Conservation (phyloP, 1,140 invertebrate genomes). For the Lordiphosa mommai region DNA sequence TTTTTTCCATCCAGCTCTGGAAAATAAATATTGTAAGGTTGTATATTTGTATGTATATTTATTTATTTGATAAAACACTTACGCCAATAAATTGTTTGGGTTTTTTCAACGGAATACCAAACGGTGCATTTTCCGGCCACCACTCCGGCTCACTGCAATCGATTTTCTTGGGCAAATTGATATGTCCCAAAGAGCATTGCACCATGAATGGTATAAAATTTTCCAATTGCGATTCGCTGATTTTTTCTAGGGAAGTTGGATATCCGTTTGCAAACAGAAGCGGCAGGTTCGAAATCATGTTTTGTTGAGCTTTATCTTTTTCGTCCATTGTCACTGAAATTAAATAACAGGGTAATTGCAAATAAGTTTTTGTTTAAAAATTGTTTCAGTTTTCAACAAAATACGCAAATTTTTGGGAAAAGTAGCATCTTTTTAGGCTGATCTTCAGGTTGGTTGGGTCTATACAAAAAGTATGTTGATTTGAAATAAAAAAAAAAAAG, state of each 20-base stretch:
- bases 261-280: constrained; percentile 86
- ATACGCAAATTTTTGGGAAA: too few species aligned
- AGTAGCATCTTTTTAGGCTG: too few species aligned
- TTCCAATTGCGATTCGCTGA: constrained; percentile 83
- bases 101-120: constrained; percentile 83
- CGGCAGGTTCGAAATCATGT: constrained; percentile 82
- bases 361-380: neutral
- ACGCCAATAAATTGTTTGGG: constrained; percentile 81
- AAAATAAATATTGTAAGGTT: constrained; percentile 18
- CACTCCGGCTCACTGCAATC: constrained; percentile 82
- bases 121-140: constrained; percentile 85
- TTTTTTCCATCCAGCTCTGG: constrained; percentile 82
- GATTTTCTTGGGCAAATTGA: constrained; percentile 80
- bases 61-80: constrained; percentile 52
- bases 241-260: constrained; percentile 84
- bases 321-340: constrained; percentile 66
- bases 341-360: neutral
- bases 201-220: constrained; percentile 88
- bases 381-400: neutral
- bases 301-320: constrained; percentile 68
- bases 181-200: constrained; percentile 86
- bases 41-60: constrained; percentile 1
- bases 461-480: too few species aligned
- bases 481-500: too few species aligned
- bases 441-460: too few species aligned